These are phyloP conservation scores for Phaenicophaeus curvirostris DNA, from an alignment of 2,797 vertebrate genomes.

Conservation along the genomic window DNA sequence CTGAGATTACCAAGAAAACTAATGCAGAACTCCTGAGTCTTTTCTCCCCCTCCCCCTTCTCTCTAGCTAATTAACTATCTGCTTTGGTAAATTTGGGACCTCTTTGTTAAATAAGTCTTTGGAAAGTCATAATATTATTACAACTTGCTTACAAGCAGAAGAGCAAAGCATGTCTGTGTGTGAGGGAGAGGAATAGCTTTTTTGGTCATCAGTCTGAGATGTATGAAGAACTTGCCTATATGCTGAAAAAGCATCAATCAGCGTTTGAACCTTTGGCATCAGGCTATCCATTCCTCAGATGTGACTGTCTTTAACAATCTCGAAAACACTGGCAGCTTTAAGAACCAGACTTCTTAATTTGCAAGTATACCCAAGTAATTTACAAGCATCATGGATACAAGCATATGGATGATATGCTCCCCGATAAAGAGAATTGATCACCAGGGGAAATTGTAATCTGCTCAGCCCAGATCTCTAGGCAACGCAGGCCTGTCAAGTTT, in stretches of 20 bases:
- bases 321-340: neutral
- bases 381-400: accelerated
- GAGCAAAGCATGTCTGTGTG: neutral
- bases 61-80: neutral
- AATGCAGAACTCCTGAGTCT: neutral
- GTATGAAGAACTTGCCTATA: accelerated
- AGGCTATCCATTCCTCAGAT: neutral
- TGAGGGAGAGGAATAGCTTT: neutral
- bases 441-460: neutral
- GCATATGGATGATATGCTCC: accelerated
- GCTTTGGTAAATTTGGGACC: neutral
- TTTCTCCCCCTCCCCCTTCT: accelerated
- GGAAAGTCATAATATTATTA: neutral
- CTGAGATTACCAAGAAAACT: neutral
- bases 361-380: too few relatives aligned
- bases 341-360: neutral
- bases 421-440: accelerated
- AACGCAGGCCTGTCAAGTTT: too few relatives aligned
- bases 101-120: neutral
- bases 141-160: neutral
- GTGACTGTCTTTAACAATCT: neutral
- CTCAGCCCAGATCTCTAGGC: accelerated
- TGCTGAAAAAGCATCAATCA: neutral
- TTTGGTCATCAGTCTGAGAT: neutral
- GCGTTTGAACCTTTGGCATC: neutral